Conservation (phyloP, 2,888 invertebrate species). For the Entomobrya proxima region DNA sequence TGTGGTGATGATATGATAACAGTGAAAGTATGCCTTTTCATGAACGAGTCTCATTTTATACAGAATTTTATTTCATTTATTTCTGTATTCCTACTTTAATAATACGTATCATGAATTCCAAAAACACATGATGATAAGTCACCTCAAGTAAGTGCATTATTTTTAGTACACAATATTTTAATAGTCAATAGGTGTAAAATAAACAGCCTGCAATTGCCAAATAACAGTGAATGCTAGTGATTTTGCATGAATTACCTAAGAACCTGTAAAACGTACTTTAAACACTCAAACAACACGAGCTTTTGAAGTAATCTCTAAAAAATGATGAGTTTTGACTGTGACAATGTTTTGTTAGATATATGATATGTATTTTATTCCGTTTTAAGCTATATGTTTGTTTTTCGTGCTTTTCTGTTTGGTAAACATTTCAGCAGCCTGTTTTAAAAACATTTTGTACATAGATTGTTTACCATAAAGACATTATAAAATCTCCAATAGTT, state of each 20-base stretch:
- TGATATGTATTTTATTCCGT: no score
- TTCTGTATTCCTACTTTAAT: neutral
- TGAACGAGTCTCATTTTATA: constrained; percentile 41
- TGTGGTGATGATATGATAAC: no score
- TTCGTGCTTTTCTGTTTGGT: no score
- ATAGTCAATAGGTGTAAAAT: constrained; percentile 1
- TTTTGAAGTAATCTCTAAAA: neutral
- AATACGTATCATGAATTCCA: neutral
- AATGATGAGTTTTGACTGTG: neutral
- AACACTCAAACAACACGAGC: constrained; percentile 3
- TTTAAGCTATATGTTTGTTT: no score
- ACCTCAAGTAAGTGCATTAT: neutral
- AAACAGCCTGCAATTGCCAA: constrained; percentile 13
- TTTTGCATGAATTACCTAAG: neutral
- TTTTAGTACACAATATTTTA: neutral
- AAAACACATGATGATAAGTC: neutral
- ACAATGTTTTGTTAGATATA: neutral
- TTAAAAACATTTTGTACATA: no score
- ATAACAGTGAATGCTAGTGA: constrained; percentile 27
- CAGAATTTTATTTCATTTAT: neutral
- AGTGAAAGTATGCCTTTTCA: neutral
- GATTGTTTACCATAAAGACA: no score
- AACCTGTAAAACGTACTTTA: constrained; percentile 16
- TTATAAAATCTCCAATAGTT: no score
- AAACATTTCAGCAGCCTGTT: no score